A percentile compares a stretch with the other conserved stretches of the same genome.
phyloP scores from a whole-genome alignment of 1,140 invertebrate species.

The Zaprionus capensis region DNA sequence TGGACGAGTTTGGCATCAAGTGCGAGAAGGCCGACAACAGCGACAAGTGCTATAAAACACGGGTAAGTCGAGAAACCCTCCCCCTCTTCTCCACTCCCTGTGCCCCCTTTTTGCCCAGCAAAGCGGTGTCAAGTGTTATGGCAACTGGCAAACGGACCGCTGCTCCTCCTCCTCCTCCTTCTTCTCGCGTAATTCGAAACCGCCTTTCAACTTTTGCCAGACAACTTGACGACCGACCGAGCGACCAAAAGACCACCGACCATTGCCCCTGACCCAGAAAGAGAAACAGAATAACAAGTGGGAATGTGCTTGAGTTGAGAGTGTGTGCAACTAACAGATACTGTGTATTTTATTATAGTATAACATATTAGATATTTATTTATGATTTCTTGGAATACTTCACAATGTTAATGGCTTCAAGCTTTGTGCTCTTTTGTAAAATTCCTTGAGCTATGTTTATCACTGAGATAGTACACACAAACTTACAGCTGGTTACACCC shows the following conservation, averaged over 20 bases:
- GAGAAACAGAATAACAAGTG: conserved; percentile 12
- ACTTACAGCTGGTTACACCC: not conserved
- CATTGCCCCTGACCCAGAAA: conserved; percentile 29
- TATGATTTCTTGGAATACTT: not conserved
- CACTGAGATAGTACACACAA: no score
- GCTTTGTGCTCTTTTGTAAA: no score
- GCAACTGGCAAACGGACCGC: conserved; percentile 11
- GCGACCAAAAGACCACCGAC: conserved; percentile 15
- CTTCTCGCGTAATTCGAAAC: conserved; percentile 43
- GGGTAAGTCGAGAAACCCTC: conserved; percentile 56
- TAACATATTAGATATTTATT: not conserved
- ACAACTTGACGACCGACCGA: conserved; percentile 49
- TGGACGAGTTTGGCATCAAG: conserved; percentile 73
- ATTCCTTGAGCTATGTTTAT: no score
- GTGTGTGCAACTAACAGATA: not conserved
- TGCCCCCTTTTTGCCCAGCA: not conserved
- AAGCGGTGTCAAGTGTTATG: conserved; percentile 33
- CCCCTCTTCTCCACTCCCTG: no score
- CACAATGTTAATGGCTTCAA: not conserved
- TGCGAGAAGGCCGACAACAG: conserved; percentile 72
- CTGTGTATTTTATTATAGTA: not conserved
- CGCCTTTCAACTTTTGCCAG: conserved; percentile 46
- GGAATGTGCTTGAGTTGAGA: not conserved
- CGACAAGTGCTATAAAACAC: conserved; percentile 71
- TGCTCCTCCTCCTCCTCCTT: not conserved